phyloP scores from a whole-genome alignment of 2,888 invertebrate species.

The Coelinius sp. region DNA sequence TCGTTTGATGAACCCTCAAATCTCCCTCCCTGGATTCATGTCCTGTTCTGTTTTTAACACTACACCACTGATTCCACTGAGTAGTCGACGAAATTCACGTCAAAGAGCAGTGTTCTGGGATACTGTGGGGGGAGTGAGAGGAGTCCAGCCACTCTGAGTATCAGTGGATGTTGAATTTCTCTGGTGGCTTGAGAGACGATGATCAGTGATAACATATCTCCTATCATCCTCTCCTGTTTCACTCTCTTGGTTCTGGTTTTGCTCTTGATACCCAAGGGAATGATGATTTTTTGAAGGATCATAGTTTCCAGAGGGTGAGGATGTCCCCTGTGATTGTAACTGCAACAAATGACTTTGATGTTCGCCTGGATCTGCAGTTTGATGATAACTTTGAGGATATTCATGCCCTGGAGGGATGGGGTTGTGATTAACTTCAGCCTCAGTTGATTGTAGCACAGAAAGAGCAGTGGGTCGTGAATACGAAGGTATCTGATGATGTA shows the following conservation, averaged over 20 bases:
- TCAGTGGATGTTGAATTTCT: conserved; percentile 49
- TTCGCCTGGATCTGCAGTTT: conserved; percentile 43
- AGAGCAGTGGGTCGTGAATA: conserved; percentile 70
- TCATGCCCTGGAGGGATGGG: conserved; percentile 48
- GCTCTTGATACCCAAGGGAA: conserved; percentile 55
- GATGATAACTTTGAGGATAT: conserved; percentile 58
- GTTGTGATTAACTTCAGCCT: conserved; percentile 74
- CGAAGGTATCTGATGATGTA: conserved; percentile 67
- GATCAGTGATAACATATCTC: conserved; percentile 60
- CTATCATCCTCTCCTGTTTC: conserved; percentile 56
- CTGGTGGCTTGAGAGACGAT: conserved; percentile 56
- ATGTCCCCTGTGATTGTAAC: conserved; percentile 53
- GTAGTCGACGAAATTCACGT: conserved; percentile 43
- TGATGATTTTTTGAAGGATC: conserved; percentile 59
- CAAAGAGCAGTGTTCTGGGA: conserved; percentile 67
- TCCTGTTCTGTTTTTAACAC: not conserved
- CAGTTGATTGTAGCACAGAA: conserved; percentile 76
- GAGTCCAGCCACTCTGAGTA: conserved; percentile 57
- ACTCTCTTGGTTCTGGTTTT: conserved; percentile 51
- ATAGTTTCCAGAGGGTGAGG: conserved; percentile 52
- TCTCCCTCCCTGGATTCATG: no score
- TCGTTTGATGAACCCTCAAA: no score
- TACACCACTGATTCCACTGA: not conserved
- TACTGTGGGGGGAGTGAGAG: conserved; percentile 64
- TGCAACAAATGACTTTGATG: conserved; percentile 57